Evolutionary conservation across 2,797 vertebrate species (phyloP).

Genomic region (Pangasius djambal): DNA sequence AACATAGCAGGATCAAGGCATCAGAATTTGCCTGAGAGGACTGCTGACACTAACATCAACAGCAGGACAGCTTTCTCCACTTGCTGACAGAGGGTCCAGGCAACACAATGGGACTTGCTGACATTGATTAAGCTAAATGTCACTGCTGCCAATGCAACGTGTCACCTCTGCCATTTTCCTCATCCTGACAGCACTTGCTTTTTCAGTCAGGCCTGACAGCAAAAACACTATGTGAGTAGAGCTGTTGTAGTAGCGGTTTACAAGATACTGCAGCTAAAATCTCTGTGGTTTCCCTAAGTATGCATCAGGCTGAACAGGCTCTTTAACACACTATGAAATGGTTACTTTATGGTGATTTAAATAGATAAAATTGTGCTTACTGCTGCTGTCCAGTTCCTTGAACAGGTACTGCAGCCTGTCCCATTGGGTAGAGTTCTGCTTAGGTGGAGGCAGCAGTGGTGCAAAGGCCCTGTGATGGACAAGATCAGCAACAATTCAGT

Average conservation of each 20-base stretch:
- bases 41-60: constrained; percentile 26
- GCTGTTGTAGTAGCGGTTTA: neutral
- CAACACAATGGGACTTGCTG: constrained; percentile 51
- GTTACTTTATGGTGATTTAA: neutral
- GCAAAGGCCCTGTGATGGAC: constrained; percentile 85
- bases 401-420: constrained; percentile 93
- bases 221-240: neutral
- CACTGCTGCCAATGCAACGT: constrained; percentile 36
- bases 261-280: neutral
- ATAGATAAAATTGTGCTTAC: constrained; percentile 79
- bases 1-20: neutral
- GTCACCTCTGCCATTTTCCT: constrained; percentile 39
- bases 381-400: constrained; percentile 91
- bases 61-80: constrained; percentile 14
- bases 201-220: constrained; percentile 21
- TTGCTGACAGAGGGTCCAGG: constrained; percentile 38
- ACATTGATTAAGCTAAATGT: constrained; percentile 57
- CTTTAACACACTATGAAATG: neutral
- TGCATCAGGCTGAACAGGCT: neutral
- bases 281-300: neutral
- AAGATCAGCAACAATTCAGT: constrained; percentile 25
- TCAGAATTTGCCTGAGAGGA: neutral
- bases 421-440: constrained; percentile 94
- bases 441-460: constrained; percentile 83
- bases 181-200: constrained; percentile 20